A percentile compares a stretch with the other conserved stretches of the same genome.
phyloP scores from a whole-genome alignment of 2,113 vertebrate genomes.

The Condylura cristata region DNA sequence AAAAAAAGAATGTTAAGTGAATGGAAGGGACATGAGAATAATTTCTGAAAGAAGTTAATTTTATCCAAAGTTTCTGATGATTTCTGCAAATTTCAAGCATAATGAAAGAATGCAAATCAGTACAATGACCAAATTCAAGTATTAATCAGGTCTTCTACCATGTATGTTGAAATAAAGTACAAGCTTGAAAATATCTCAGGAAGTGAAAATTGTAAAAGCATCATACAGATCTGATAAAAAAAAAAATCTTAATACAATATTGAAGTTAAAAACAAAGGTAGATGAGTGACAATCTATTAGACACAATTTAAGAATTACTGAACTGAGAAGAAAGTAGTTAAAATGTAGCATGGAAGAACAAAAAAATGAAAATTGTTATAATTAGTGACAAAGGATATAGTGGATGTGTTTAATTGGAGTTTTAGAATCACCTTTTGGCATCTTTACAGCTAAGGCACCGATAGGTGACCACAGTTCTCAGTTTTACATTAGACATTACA shows the following conservation, averaged over 20 bases:
- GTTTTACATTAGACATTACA: neutral
- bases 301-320: neutral
- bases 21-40: neutral
- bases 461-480: neutral
- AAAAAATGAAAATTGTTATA: neutral
- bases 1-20: neutral
- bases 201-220: neutral
- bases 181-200: constrained; percentile 1
- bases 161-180: neutral
- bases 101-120: neutral
- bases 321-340: neutral
- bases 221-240: neutral
- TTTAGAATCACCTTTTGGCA: neutral
- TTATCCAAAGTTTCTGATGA: neutral
- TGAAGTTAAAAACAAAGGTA: neutral
- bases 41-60: neutral
- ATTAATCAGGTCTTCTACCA: neutral
- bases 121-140: neutral
- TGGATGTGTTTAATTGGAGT: neutral
- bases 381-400: neutral
- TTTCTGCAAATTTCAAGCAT: neutral
- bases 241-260: neutral
- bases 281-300: neutral
- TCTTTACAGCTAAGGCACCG: neutral
- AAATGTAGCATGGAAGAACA: neutral